Percentiles rank a stretch among this genome's conserved stretches.
phyloP scores from a whole-genome alignment of 64 coral and sea anemone genomes.

The Astreopora myriophthalma region DNA sequence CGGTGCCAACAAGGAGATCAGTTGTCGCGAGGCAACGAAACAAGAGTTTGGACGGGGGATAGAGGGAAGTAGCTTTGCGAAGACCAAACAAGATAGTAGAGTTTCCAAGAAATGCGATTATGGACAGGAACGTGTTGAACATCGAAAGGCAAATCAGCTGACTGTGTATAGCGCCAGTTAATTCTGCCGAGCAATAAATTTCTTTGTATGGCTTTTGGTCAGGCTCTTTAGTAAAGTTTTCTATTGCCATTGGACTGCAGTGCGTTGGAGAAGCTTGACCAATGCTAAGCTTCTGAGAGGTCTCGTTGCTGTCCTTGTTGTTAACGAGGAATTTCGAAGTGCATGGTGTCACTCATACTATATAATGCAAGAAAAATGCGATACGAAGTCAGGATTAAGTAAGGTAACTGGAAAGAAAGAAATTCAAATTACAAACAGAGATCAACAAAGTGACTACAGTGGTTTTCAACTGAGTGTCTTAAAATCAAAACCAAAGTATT shows the following conservation, averaged over 20 bases:
- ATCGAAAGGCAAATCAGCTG: neutral
- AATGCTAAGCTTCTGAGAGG: neutral
- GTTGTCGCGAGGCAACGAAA: constrained; percentile 1
- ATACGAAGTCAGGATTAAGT: no score
- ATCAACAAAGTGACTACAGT: no score
- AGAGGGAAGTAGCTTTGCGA: neutral
- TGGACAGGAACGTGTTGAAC: neutral
- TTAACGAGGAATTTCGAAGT: no score
- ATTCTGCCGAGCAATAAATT: neutral
- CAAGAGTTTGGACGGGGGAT: neutral
- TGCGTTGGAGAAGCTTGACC: neutral
- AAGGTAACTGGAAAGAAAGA: no score
- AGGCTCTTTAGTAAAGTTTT: no score
- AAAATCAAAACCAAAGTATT: no score
- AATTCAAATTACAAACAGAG: no score
- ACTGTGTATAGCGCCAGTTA: neutral
- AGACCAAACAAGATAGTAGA: neutral
- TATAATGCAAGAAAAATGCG: no score
- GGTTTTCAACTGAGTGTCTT: no score
- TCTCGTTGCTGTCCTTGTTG: no score
- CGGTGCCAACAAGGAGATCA: neutral
- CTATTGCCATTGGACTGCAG: neutral
- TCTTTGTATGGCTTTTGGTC: neutral
- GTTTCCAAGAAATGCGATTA: neutral
- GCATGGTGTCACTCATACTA: no score